phyloP scores from a whole-genome alignment of 2,113 vertebrate genomes.

The Lycaon pictus region DNA sequence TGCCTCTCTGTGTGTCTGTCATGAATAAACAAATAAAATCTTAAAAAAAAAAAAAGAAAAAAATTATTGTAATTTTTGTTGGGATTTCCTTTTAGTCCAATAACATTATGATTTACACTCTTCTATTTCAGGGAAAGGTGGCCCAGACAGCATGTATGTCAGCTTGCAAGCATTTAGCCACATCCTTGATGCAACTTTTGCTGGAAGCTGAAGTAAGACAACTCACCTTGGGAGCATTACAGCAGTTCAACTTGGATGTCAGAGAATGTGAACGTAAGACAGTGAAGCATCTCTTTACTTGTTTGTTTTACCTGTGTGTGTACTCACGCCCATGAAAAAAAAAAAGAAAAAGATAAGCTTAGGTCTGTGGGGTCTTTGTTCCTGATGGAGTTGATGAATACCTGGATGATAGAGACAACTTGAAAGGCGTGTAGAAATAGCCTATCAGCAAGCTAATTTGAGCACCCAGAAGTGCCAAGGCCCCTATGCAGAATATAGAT shows the following conservation, averaged over 20 bases:
- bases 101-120: not conserved
- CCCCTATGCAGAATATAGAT: not conserved
- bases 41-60: not conserved
- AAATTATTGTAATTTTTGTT: not conserved
- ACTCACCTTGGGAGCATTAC: constrained; percentile 95
- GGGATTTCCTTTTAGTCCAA: constrained; percentile 28
- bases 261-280: constrained; percentile 96
- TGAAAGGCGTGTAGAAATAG: not conserved
- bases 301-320: not conserved
- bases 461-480: not conserved
- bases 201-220: constrained; percentile 95
- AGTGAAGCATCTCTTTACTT: not conserved
- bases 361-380: not conserved
- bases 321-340: not conserved
- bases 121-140: constrained; percentile 94
- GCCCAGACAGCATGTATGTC: constrained; percentile 99
- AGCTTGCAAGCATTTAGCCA: constrained; percentile 97
- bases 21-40: too few relatives aligned
- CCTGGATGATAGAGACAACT: not conserved
- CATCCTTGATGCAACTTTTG: constrained; percentile 95
- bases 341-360: not conserved
- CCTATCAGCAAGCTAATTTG: not conserved
- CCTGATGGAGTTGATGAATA: not conserved
- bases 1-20: too few relatives aligned
- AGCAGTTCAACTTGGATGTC: constrained; percentile 97